A percentile compares a stretch with the other conserved stretches of the same genome.
Evolutionary conservation across 2,113 vertebrate genomes (phyloP).

Genomic region (Pandion haliaetus): DNA sequence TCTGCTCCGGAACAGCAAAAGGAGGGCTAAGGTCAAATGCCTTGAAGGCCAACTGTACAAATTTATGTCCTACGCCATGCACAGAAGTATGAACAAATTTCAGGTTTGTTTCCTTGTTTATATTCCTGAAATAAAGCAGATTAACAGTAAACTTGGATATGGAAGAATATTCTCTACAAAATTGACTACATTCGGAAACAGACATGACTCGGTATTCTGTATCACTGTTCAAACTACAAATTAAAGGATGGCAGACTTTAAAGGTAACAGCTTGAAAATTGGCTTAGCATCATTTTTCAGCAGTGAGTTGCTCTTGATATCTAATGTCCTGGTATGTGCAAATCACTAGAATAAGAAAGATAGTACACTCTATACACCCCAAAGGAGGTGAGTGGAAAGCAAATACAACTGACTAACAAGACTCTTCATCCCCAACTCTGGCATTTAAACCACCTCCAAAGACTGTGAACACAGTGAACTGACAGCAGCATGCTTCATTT

Average conservation of each 20-base stretch:
- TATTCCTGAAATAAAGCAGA: conserved; percentile 75
- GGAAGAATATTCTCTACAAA: neutral
- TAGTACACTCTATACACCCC: too few relatives aligned
- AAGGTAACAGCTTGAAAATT: neutral
- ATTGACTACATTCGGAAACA: neutral
- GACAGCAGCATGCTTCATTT: neutral
- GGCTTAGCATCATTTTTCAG: neutral
- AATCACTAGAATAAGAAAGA: neutral
- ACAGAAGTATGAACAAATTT: conserved; percentile 96
- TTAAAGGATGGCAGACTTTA: neutral
- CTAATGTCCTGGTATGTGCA: neutral
- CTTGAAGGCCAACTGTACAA: conserved; percentile 90
- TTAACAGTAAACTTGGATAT: neutral
- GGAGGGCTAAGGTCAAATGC: conserved; percentile 91
- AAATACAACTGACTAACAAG: neutral
- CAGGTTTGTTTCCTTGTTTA: conserved; percentile 85
- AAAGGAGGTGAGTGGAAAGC: neutral
- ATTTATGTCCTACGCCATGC: conserved; percentile 91
- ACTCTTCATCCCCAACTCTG: neutral
- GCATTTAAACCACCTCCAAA: neutral
- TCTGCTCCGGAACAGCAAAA: conserved; percentile 90
- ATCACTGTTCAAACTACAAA: neutral
- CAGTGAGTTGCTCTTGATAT: neutral
- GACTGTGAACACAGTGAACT: neutral
- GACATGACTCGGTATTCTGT: neutral